Evolutionary conservation across 1,140 invertebrate genomes (phyloP).

Genomic region (Piezodorus guildinii): DNA sequence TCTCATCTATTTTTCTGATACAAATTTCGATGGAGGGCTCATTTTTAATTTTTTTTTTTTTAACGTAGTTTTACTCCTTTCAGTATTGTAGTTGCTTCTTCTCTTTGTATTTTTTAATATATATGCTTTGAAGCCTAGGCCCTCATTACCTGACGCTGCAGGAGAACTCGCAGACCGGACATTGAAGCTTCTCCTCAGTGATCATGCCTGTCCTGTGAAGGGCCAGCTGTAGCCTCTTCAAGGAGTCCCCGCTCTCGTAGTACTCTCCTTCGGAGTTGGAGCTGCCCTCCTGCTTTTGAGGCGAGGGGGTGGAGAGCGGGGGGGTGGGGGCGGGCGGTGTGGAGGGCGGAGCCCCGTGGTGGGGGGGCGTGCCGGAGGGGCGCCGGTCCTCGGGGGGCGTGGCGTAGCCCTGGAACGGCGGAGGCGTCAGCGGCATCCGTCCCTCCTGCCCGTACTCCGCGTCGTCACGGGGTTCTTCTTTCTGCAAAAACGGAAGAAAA

Average conservation of each 20-base stretch:
- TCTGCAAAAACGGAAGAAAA: background rate
- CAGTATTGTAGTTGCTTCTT: background rate
- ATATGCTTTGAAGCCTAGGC: background rate
- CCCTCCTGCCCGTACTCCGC: background rate
- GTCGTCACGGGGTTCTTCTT: background rate
- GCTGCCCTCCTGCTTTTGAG: background rate
- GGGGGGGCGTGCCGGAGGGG: background rate
- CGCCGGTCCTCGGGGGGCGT: conserved; percentile 1
- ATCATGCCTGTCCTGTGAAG: conserved; percentile 26
- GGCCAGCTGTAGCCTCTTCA: conserved; percentile 27
- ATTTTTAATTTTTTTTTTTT: no score
- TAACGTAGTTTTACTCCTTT: background rate
- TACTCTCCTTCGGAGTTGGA: conserved; percentile 15
- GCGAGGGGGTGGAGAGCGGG: conserved; percentile 8
- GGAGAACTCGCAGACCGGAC: conserved; percentile 26
- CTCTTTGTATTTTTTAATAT: background rate
- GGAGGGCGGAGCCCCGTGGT: background rate
- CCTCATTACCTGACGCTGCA: conserved; percentile 22
- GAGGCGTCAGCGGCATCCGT: background rate
- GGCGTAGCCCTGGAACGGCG: background rate
- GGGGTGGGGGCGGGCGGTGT: background rate
- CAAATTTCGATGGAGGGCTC: no score
- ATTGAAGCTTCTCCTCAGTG: conserved; percentile 26
- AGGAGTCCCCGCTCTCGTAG: conserved; percentile 21
- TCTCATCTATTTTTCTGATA: no score